Evolutionary conservation across 2,113 vertebrate genomes (phyloP).

Genomic region (Aptenodytes forsteri): DNA sequence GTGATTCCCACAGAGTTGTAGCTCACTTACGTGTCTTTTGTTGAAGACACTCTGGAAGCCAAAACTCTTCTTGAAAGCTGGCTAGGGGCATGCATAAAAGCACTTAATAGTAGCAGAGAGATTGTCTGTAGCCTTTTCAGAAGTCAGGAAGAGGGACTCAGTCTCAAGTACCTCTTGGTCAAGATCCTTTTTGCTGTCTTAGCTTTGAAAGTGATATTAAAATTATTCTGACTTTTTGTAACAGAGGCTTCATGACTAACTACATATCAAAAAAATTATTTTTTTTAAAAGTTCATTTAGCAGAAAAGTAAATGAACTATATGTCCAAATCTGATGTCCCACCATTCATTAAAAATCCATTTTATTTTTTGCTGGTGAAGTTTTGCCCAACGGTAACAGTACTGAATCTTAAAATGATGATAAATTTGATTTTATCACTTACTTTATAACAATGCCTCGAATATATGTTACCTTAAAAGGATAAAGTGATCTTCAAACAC

Average conservation of each 20-base stretch:
- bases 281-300: background rate
- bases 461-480: slow-evolving; percentile 52
- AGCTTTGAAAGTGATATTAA: background rate
- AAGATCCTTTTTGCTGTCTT: background rate
- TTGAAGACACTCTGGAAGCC: background rate
- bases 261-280: background rate
- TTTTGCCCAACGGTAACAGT: background rate
- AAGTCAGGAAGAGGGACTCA: background rate
- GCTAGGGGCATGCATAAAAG: background rate
- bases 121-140: background rate
- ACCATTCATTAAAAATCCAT: background rate
- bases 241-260: background rate
- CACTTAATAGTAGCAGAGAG: background rate
- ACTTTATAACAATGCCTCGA: slow-evolving; percentile 25
- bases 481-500: slow-evolving; percentile 35
- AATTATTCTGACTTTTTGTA: background rate
- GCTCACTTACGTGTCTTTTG: background rate
- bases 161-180: background rate
- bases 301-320: background rate
- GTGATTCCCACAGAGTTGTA: background rate
- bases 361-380: background rate
- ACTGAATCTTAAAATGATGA: background rate
- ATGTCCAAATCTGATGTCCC: background rate
- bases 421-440: slow-evolving; percentile 34
- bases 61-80: background rate